Conservation (phyloP, 2,113 vertebrate genomes). For the Cephalopholis sonnerati region DNA sequence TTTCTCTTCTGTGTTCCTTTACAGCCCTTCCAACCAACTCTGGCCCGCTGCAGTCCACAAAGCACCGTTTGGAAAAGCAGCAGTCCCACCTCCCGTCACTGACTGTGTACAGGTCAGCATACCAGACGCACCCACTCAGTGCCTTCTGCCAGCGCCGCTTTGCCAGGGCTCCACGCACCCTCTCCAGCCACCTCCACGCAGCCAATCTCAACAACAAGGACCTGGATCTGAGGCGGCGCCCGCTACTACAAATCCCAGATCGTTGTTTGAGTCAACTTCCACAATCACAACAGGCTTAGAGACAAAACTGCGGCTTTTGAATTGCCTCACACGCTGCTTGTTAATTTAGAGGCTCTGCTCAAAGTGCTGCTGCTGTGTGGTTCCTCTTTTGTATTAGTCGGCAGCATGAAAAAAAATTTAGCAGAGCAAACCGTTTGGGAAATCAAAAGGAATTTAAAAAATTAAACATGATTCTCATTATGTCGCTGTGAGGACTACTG, state of each 20-base stretch:
- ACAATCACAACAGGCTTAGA: slow-evolving; percentile 28
- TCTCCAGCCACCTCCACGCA: slow-evolving; percentile 71
- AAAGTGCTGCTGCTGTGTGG: slow-evolving; percentile 26
- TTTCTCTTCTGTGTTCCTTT: slow-evolving; percentile 41
- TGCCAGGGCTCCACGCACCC: slow-evolving; percentile 54
- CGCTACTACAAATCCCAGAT: slow-evolving; percentile 69
- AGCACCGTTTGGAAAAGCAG: slow-evolving; percentile 53
- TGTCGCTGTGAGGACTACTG: slow-evolving; percentile 12
- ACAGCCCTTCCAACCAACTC: slow-evolving; percentile 86
- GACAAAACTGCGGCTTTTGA: slow-evolving; percentile 3
- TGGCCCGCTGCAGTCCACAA: slow-evolving; percentile 75
- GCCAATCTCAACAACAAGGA: slow-evolving; percentile 70
- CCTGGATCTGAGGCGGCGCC: slow-evolving; percentile 62
- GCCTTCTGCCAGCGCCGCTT: slow-evolving; percentile 67
- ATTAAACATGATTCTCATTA: slow-evolving; percentile 51
- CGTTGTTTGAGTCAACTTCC: slow-evolving; percentile 35
- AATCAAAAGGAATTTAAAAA: slow-evolving; percentile 47
- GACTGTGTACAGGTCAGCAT: slow-evolving; percentile 74
- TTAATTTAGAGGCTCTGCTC: slow-evolving; percentile 24
- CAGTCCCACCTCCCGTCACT: slow-evolving; percentile 42
- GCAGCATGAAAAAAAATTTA: neutral
- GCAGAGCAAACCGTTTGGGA: slow-evolving; percentile 32
- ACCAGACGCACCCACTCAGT: slow-evolving; percentile 65
- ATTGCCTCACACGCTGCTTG: neutral
- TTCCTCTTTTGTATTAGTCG: neutral